Base-by-base conservation (phyloP, 2,113 vertebrate species). In the Microcebus griseorufus region DNA sequence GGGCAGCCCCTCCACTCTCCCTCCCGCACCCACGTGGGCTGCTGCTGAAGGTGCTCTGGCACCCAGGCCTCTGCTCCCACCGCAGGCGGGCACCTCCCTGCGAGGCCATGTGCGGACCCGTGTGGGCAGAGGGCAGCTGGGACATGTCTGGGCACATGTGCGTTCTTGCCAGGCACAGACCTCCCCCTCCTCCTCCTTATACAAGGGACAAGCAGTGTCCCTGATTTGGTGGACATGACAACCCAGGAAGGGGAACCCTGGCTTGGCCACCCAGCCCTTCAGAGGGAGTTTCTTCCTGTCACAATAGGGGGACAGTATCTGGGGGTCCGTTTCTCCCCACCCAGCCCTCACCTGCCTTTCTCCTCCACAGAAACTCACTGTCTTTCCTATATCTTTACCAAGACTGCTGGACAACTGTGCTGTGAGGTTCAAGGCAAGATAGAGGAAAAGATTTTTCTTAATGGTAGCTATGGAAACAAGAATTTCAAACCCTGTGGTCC, bases 21-120 rank as follows among this genome's bases (percentile, higher is more conserved):
- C 18, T 58, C 55, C 20, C 7, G 0, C 6, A 22, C 25, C 12
- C 32, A 18, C 0, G 2, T 20, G 18, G 27, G 37, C 37, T 55
- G 3, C 11, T 72, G 70, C 91, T 55, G 42, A 69, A 39, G 39
- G 14, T n/a, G n/a, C 34, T 80, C 42, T 55, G 73, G 25, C 45
- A 5, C 10, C 10, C 13, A 29, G 53, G 23, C 12, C 13, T 79
- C 55, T 55, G 23, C 29, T 48, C 27, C 25, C 3, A 3, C 0
- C n/a, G n/a, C 17, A 16, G 42, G 12, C 10, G 9, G 29, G 12
- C n/a, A 5, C 9, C 1, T 22, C 42, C 23, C 73, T 53, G 73
- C 37, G 13, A 48, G 18, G 17, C 10, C 51, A 6, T 6, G 13
- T 23, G 22, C 6, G 12, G 17, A 32, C 72, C 1, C 2, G 8